A percentile compares a stretch with the other conserved stretches of the same genome.
phyloP scores from a whole-genome alignment of 2,888 invertebrate genomes.

The Hermaeophaga mercurialis region DNA sequence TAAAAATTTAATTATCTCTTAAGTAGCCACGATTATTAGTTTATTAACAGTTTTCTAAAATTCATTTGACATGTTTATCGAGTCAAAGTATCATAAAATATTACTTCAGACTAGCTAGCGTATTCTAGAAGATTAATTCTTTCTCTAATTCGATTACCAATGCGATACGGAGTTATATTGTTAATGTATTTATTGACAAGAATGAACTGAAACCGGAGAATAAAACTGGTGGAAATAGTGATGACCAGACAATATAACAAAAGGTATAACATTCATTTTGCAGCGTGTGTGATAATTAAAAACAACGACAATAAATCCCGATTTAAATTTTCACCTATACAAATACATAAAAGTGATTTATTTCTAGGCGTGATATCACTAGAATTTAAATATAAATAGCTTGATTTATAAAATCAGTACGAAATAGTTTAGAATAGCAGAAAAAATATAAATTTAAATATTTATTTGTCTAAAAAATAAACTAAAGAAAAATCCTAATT shows the following conservation, averaged over 20 bases:
- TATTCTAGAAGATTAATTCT: neutral
- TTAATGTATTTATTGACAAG: neutral
- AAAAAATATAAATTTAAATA: too few relatives aligned
- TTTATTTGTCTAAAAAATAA: too few relatives aligned
- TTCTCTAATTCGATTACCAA: neutral
- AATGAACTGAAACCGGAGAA: neutral
- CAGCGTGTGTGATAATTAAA: slow-evolving; percentile 1
- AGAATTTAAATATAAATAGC: too few relatives aligned
- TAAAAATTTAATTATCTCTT: too few relatives aligned
- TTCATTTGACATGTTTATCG: neutral
- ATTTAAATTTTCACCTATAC: slow-evolving; percentile 8
- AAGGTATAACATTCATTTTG: slow-evolving; percentile 1
- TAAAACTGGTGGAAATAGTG: neutral
- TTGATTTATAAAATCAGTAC: too few relatives aligned
- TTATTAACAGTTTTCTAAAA: too few relatives aligned
- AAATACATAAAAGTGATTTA: neutral
- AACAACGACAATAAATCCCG: slow-evolving; percentile 2
- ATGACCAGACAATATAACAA: slow-evolving; percentile 1
- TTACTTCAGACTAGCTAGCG: neutral
- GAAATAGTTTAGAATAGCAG: too few relatives aligned
- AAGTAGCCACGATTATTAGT: too few relatives aligned
- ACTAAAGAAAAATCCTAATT: too few relatives aligned
- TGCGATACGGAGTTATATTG: neutral
- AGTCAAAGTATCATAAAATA: neutral
- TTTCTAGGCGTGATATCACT: neutral